Percentiles rank a stretch among this genome's conserved stretches.
These are phyloP conservation scores for Geotrupes spiniger DNA, from an alignment of 2,888 invertebrate genomes.

Conservation along the genomic window DNA sequence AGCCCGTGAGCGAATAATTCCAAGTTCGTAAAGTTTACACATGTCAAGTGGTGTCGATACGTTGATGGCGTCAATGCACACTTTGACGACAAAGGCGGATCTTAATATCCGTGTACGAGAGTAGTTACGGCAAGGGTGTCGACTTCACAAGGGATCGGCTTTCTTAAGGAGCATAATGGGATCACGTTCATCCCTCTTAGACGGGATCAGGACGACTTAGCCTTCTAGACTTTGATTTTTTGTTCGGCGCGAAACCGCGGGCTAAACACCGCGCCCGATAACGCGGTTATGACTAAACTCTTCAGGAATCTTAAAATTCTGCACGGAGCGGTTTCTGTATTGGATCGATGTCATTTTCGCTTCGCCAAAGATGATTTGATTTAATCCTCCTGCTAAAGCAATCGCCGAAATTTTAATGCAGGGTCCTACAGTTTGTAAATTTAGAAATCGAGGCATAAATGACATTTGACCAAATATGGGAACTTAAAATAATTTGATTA, in stretches of 20 bases:
- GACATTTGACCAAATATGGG: no score
- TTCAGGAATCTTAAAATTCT: no score
- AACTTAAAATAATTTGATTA: no score
- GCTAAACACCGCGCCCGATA: conserved; percentile 22
- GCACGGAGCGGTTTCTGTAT: no score
- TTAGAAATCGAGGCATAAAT: no score
- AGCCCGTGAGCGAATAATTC: conserved; percentile 38
- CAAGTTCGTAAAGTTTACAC: conserved; percentile 45
- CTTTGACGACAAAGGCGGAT: conserved; percentile 48
- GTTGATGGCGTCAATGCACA: conserved; percentile 38
- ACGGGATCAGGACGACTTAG: conserved; percentile 46
- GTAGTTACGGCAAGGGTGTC: conserved; percentile 47
- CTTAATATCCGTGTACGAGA: conserved; percentile 48
- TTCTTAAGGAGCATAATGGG: conserved; percentile 52
- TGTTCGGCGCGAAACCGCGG: conserved; percentile 25
- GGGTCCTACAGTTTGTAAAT: no score
- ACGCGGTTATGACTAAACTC: not conserved
- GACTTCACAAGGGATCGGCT: conserved; percentile 50
- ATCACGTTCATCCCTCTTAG: conserved; percentile 53
- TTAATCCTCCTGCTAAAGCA: no score
- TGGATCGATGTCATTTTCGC: no score
- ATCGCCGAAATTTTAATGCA: no score
- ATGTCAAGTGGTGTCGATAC: conserved; percentile 49
- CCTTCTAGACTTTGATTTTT: conserved; percentile 44
- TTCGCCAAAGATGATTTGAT: no score